These are phyloP conservation scores for Coptodon bakossiorum DNA, from an alignment of 2,113 vertebrate species.

Conservation along the genomic window DNA sequence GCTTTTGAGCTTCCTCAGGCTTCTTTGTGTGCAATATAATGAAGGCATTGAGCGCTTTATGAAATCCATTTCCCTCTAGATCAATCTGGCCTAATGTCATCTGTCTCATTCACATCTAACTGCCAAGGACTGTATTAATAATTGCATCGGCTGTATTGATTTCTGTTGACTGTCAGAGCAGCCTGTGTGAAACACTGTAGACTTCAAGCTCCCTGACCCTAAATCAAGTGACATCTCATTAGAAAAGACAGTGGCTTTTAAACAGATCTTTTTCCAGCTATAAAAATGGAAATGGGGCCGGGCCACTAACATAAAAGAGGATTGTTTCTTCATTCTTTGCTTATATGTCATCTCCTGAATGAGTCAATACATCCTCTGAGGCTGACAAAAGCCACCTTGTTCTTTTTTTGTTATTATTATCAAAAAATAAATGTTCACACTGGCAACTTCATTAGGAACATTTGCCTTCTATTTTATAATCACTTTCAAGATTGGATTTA, in stretches of 20 bases:
- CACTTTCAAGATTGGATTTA: background rate
- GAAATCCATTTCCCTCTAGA: conserved; percentile 76
- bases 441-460: background rate
- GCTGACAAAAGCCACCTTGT: conserved; percentile 13
- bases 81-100: conserved; percentile 82
- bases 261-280: conserved; percentile 57
- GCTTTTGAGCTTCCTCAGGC: conserved; percentile 8
- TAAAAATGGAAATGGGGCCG: conserved; percentile 68
- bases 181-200: conserved; percentile 50
- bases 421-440: background rate
- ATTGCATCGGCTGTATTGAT: conserved; percentile 81
- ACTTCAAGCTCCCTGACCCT: conserved; percentile 57
- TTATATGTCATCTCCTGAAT: conserved; percentile 31
- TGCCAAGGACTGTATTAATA: conserved; percentile 76
- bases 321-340: conserved; percentile 55
- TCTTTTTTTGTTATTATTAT: conserved; percentile 1
- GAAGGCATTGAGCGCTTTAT: conserved; percentile 69
- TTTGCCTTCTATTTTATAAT: background rate
- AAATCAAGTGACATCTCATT: conserved; percentile 81
- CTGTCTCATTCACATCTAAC: conserved; percentile 77
- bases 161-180: conserved; percentile 59
- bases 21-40: conserved; percentile 62
- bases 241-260: conserved; percentile 60
- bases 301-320: conserved; percentile 40
- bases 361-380: conserved; percentile 11